Evolutionary conservation across 2,888 invertebrate genomes (phyloP), one percentile per base, ranked within the genome.

Genomic region (Phoronis australis): DNA sequence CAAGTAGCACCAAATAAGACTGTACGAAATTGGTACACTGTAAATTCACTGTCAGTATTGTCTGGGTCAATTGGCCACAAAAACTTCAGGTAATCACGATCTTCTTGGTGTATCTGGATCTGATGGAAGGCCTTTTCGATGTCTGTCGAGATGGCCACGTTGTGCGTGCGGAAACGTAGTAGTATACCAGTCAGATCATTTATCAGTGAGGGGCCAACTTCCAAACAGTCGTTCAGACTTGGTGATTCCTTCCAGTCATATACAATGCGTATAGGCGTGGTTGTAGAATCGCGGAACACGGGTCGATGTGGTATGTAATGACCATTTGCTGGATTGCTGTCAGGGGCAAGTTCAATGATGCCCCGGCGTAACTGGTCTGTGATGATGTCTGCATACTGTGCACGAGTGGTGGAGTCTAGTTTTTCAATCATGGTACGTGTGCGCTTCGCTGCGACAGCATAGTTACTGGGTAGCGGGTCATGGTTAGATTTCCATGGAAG

Each of bases 241-340:
- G 54, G 46, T 12, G 18, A 18, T n/a, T 49, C 37, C 6, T 6
- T 56, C 35, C 58, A 58, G 27, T 58, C 47, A 41, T 43, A 54
- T 3, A 53, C 54, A 4, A 58, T 56, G 21, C 58, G 20, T 4
- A 58, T 46, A 9, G 52, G 52, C 6, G 56, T 58, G 9, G 54
- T 56, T 3, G 41, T 21, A 5, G 50, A 56, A 18, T 54, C 48
- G 42, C 51, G 55, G 38, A 51, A 48, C 18, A 58, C 58, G 1
- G 49, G 31, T 20, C 43, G 52, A 38, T 56, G 58, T 1, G 54
- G 52, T n/a, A 58, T 54, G 37, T 53, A 57, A 21, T 56, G 57
- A 4, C 43, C 26, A n/a, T 21, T 26, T n/a, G 37, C 37, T 2
- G 37, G 18, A 9, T 18, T 42, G 23, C 15, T 31, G 12, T 45